Base-by-base conservation (phyloP, 2,113 vertebrate species). In the Pseudolaguvia tuberculata region DNA sequence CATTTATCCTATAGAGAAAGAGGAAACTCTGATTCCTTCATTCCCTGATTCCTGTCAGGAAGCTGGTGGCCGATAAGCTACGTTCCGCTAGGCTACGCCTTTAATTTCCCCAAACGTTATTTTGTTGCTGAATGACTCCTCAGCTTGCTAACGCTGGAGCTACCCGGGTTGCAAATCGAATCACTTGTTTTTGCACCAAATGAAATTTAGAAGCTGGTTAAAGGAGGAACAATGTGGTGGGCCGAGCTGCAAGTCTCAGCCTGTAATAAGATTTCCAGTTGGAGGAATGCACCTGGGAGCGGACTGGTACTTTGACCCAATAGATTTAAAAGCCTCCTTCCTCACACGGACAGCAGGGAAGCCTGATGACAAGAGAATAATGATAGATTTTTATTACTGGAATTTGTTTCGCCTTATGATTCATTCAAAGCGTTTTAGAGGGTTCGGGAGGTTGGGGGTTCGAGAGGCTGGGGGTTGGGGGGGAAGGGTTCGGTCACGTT, bases 241-340 rank as follows among this genome's bases (percentile, higher is more conserved):
- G 85, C 81, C 86, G 86, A 89, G 59, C 86, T 88, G 86, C 74
- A n/a, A 83, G 86, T 78, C 86, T 58, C 74, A 59, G 91, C 87
- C 84, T 78, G 83, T 91, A 91, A 92, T 92, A 87, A 84, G 86
- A 91, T 92, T 90, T 88, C 84, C 85, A 84, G 84, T 84, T 89
- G 84, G 81, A n/a, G 81, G 83, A 90, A 88, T 86, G 85, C 89
- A 87, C 86, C 81, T 80, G 84, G 90, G 87, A 88, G 83, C 68
- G 68, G 68, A 70, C 76, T 62, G 62, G 56, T 79, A 72, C 45
- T 78, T 90, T 89, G 89, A 91, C 89, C 90, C 89, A 90, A 91
- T 91, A 91, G 89, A 90, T 92, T 91, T 92, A 90, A 92, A 91
- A 91, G 89, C 88, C 86, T 82, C 70, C 87, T 89, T 88, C 87